Evolutionary conservation across 1,140 invertebrate genomes (phyloP), one percentile per base, ranked within the genome.

Genomic region (Megathymus violae): DNA sequence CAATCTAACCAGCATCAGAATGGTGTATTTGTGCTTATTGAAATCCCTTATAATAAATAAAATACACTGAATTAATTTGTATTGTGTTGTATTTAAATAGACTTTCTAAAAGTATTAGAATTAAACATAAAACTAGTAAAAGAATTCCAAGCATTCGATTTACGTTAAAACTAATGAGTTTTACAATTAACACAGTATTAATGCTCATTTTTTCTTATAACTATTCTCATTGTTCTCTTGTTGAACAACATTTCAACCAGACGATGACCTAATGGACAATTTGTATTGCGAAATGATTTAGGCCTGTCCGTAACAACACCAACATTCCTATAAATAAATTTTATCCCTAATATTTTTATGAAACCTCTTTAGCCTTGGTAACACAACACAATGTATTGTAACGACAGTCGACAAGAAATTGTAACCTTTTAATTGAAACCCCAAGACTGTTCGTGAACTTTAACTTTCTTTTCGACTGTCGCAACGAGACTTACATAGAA

Each of bases 391-490:
- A 31, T 48, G 25, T 13, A 11, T 25, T 9, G 17, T 52, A 40
- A 36, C 50, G 50, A 52, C 50, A 52, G 50, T 40, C 50, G 17
- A 52, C 16, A 52, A 52, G 50, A 52, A 40, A 22, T 40, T 9
- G 2, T 38, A 9, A 22, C 34, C 11, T 38, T 40, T 11, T 3
- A 19, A 52, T 25, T 36, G 4, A 22, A 13, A 0, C 3, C 13
- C 7, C 6, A 22, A 25, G 4, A 25, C 4, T n/a, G n/a, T 13
- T 47, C 17, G 11, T 46, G 11, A 46, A 46, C 17, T 17, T 44
- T 11, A 25, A 11, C 3, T 36, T 54, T 54, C 51, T 56, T 56
- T 31, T 56, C 25, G 40, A 43, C 22, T 44, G 52, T 56, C 52
- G 25, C 40, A 31, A n/a, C 9, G 27, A 46, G 36, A 27, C 41